phyloP scores from a whole-genome alignment of 2,113 vertebrate species.

The Chunga burmeisteri region DNA sequence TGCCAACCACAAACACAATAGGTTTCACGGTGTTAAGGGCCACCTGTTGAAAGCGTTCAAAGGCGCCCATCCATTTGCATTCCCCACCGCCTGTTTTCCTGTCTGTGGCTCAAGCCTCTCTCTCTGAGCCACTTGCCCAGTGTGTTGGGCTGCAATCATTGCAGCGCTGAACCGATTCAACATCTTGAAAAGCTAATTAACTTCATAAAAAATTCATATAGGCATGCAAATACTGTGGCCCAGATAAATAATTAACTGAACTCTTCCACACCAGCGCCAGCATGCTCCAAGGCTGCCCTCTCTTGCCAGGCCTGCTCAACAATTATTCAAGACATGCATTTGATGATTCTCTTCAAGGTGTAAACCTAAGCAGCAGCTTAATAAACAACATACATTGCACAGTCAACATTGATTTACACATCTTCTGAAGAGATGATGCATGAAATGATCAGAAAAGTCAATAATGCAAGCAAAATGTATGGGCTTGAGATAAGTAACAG shows the following conservation, averaged over 20 bases:
- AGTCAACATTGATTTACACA: conserved; percentile 81
- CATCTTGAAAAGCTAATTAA: conserved; percentile 82
- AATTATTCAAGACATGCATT: conserved; percentile 68
- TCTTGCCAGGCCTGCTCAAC: conserved; percentile 75
- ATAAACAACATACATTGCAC: conserved; percentile 78
- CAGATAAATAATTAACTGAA: conserved; percentile 81
- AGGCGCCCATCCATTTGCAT: conserved; percentile 9
- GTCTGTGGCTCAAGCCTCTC: conserved; percentile 23
- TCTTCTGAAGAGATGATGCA: conserved; percentile 81
- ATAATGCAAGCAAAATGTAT: conserved; percentile 80
- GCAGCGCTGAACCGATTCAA: conserved; percentile 72
- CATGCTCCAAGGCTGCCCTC: conserved; percentile 71
- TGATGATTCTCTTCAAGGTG: conserved; percentile 73
- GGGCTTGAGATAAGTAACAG: conserved; percentile 77
- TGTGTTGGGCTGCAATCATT: conserved; percentile 69
- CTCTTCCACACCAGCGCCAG: conserved; percentile 59
- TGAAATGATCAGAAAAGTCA: conserved; percentile 81
- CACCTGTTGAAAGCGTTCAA: conserved; percentile 45
- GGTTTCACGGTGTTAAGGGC: conserved; percentile 19
- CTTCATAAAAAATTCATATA: conserved; percentile 80
- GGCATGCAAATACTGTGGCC: conserved; percentile 78
- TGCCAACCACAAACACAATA: conserved; percentile 48
- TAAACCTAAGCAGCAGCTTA: conserved; percentile 67
- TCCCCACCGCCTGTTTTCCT: conserved; percentile 34
- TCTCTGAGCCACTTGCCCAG: conserved; percentile 20